Conservation (phyloP, 2,888 invertebrate species). For the Polyommatus icarus region DNA sequence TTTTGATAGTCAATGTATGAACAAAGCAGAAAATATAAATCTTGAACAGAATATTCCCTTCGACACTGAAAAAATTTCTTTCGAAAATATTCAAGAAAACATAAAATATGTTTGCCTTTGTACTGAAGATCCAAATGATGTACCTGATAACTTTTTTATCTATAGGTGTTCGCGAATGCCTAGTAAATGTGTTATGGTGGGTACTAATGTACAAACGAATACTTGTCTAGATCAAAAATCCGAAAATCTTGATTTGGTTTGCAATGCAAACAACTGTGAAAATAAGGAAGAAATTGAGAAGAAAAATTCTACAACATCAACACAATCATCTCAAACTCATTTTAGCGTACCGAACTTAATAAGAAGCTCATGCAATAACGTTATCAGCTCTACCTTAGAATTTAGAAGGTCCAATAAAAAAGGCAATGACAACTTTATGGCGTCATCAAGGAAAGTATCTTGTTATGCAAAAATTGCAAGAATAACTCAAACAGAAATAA, state of each 20-base stretch:
- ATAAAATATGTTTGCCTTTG: conserved; percentile 65
- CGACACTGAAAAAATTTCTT: conserved; percentile 42
- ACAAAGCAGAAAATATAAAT: not conserved
- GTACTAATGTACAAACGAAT: conserved; percentile 36
- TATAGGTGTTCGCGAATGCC: conserved; percentile 61
- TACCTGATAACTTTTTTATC: conserved; percentile 57
- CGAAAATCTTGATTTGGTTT: not conserved
- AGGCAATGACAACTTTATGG: conserved; percentile 33
- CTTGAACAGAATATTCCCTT: conserved; percentile 14
- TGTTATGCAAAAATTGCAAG: conserved; percentile 54
- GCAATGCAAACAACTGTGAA: conserved; percentile 31
- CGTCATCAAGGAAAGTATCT: conserved; percentile 29
- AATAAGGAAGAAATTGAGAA: conserved; percentile 39
- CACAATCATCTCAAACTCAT: conserved; percentile 65
- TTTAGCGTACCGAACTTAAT: conserved; percentile 51
- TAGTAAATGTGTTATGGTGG: conserved; percentile 50
- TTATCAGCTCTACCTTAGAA: conserved; percentile 43
- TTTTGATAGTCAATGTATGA: not conserved
- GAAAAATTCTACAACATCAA: conserved; percentile 41
- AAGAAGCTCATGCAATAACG: conserved; percentile 44
- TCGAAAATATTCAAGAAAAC: conserved; percentile 47
- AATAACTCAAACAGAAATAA: conserved; percentile 70
- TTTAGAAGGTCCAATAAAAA: conserved; percentile 32
- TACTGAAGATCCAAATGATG: conserved; percentile 49
- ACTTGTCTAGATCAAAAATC: not conserved